Evolutionary conservation across 2,113 vertebrate species (phyloP).

Genomic region (Pollimyrus isidori): DNA sequence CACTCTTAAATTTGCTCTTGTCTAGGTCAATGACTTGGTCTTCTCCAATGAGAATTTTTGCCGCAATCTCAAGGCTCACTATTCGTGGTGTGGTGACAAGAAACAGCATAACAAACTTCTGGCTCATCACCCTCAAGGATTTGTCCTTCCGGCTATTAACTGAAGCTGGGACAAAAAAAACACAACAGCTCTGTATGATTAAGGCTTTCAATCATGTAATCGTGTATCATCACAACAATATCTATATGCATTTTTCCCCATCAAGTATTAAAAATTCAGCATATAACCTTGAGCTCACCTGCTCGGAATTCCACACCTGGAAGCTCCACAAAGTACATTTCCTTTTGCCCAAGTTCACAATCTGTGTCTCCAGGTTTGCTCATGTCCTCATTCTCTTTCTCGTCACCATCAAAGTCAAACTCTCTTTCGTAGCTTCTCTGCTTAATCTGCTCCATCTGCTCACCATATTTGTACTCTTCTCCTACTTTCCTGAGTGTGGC

Average conservation of each 20-base stretch:
- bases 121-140: constrained; percentile 92
- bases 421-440: constrained; percentile 65
- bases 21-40: constrained; percentile 79
- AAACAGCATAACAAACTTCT: constrained; percentile 98
- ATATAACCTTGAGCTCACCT: constrained; percentile 55
- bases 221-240: neutral
- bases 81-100: constrained; percentile 79
- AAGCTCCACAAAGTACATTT: constrained; percentile 77
- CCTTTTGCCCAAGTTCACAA: constrained; percentile 52
- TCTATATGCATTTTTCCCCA: neutral
- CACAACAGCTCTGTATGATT: constrained; percentile 8
- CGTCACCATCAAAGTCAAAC: constrained; percentile 55
- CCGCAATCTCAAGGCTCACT: constrained; percentile 87
- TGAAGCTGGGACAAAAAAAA: constrained; percentile 61
- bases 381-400: constrained; percentile 58
- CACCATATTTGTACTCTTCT: constrained; percentile 71
- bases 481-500: constrained; percentile 72
- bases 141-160: constrained; percentile 93
- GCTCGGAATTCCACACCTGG: constrained; percentile 81
- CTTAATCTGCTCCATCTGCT: constrained; percentile 81
- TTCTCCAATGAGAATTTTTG: constrained; percentile 91
- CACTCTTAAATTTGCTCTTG: constrained; percentile 98
- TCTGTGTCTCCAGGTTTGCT: constrained; percentile 35
- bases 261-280: neutral
- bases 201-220: neutral